Evolutionary conservation across 2,113 vertebrate species (phyloP).

Genomic region (Tachuris rubrigastra): DNA sequence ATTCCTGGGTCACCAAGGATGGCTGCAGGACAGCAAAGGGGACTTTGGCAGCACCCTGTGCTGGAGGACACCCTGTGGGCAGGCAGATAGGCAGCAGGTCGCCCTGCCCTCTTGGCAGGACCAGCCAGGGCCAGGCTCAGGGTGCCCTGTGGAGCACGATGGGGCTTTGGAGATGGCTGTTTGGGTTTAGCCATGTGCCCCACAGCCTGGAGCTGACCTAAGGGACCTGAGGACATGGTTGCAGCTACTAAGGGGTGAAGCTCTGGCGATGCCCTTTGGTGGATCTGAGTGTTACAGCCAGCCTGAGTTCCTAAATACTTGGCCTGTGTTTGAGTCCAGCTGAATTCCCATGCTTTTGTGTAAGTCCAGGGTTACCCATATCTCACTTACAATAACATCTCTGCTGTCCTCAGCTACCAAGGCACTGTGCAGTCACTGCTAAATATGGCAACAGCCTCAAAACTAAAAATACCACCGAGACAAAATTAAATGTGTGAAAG

Average conservation of each 20-base stretch:
- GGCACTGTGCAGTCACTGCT: neutral
- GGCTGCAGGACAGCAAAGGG: neutral
- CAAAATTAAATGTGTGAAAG: neutral
- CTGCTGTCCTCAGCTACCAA: neutral
- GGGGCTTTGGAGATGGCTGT: neutral
- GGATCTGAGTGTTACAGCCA: neutral
- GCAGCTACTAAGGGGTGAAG: neutral
- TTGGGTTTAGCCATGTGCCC: neutral
- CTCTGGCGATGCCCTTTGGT: neutral
- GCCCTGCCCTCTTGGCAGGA: neutral
- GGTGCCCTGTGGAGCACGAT: accelerated
- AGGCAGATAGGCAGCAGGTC: neutral
- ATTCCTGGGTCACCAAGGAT: neutral
- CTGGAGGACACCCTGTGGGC: neutral
- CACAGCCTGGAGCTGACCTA: neutral
- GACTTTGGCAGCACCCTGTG: neutral
- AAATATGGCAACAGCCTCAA: slow-evolving; percentile 52
- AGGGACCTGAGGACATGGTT: neutral
- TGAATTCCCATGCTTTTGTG: neutral
- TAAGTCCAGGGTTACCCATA: neutral
- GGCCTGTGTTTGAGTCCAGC: neutral
- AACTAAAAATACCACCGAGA: slow-evolving; percentile 6
- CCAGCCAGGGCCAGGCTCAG: neutral
- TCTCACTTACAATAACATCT: neutral
- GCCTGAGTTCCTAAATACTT: neutral